Conservation (phyloP, 2,888 invertebrate genomes). For the Mythimna albipuncta region DNA sequence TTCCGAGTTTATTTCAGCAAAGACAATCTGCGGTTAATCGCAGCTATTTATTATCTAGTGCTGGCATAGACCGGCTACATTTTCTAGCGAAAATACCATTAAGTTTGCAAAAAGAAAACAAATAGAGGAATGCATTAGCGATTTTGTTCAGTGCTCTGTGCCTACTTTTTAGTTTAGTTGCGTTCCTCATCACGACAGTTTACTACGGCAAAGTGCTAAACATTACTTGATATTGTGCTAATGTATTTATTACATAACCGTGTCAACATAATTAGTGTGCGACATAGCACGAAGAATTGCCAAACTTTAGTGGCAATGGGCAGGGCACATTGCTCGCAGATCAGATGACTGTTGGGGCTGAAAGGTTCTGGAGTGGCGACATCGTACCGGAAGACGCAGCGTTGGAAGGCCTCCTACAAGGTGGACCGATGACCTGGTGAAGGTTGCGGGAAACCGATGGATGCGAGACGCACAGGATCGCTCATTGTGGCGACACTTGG, state of each 20-base stretch:
- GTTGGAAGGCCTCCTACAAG: too few relatives aligned
- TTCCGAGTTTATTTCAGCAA: constrained; percentile 43
- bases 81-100: constrained; percentile 49
- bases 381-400: too few relatives aligned
- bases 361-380: too few relatives aligned
- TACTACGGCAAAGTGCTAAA: constrained; percentile 34
- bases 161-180: constrained; percentile 48
- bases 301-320: too few relatives aligned
- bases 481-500: too few relatives aligned
- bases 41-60: constrained; percentile 57
- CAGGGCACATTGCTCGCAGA: too few relatives aligned
- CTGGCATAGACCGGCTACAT: constrained; percentile 44
- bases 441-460: too few relatives aligned
- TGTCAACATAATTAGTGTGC: too few relatives aligned
- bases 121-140: constrained; percentile 59
- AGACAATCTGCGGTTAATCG: constrained; percentile 53
- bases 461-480: too few relatives aligned
- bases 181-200: constrained; percentile 44
- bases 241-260: background rate
- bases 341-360: too few relatives aligned
- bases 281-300: too few relatives aligned
- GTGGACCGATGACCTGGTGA: too few relatives aligned
- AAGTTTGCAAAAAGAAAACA: constrained; percentile 49
- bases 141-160: constrained; percentile 45
- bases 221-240: background rate